Conservation (phyloP, 2,888 invertebrate genomes). For the Danaus chrysippus region DNA sequence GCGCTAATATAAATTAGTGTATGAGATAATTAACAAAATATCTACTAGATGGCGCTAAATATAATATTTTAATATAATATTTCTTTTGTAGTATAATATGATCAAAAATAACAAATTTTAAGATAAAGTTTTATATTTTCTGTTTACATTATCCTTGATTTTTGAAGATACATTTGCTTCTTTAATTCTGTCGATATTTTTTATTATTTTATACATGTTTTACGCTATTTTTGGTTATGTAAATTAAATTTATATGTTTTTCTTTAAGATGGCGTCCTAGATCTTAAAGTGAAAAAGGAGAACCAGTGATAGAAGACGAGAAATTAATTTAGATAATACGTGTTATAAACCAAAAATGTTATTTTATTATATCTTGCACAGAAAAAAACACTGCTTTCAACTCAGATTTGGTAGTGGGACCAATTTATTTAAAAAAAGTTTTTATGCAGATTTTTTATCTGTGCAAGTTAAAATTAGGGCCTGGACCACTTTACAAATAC, state of each 20-base stretch:
- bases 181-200: too few relatives aligned
- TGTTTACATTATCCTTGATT: too few relatives aligned
- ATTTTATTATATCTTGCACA: constrained; percentile 17
- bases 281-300: constrained; percentile 66
- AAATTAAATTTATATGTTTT: constrained; percentile 12
- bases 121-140: too few relatives aligned
- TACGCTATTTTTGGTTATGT: background rate
- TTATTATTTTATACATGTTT: too few relatives aligned
- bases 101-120: too few relatives aligned
- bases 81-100: too few relatives aligned
- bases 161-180: too few relatives aligned
- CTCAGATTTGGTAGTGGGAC: background rate
- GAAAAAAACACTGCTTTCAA: constrained; percentile 1
- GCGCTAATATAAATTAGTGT: too few relatives aligned
- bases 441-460: constrained; percentile 8
- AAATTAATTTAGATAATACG: constrained; percentile 42
- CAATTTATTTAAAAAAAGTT: constrained; percentile 1
- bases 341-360: constrained; percentile 27
- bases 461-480: constrained; percentile 11
- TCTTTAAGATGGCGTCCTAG: constrained; percentile 60
- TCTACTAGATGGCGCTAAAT: too few relatives aligned
- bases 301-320: constrained; percentile 48
- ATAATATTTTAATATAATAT: too few relatives aligned
- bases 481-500: background rate
- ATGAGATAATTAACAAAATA: too few relatives aligned